Base-by-base conservation (phyloP, 2,797 vertebrate genomes). In the Perodicticus potto region DNA sequence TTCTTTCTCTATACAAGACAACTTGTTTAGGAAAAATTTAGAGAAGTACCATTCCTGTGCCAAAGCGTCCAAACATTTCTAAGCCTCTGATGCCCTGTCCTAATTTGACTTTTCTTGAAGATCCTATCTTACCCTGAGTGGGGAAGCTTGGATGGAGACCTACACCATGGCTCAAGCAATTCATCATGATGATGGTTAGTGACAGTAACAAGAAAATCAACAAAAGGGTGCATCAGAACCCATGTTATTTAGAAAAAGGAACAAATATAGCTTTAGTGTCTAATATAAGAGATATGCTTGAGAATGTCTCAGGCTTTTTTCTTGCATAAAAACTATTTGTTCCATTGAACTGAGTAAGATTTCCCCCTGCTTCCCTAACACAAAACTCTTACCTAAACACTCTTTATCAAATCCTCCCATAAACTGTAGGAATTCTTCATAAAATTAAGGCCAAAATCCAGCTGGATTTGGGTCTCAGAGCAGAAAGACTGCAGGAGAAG, bases 171-270 rank as follows among this genome's bases (percentile, higher is more conserved):
- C 59, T 85, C 43, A 78, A 37, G 20, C 59, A 72, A 14, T 43
- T 90, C 65, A 78, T 19, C 77, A 43, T 78, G 63, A n/a, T 72
- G 22, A 63, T 43, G 37, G 27, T 53, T 53, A 78, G 72, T 85
- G 22, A 63, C 73, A 80, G 10, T 59, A 49, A 90, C n/a, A 34
- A 29, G n/a, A 63, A 94, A 85, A 78, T 27, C 40, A 49, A 83
- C 23, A 83, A 65, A 29, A 74, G 13, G 34, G 81, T 22, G 37
- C 4, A 40, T 40, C 10, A 25, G 22, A 85, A 55, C 53, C 34
- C 63, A 23, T 34, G 43, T 78, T 78, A 85, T 85, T 94, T 90
- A 86, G 63, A 86, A 94, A 80, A 29, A 90, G 25, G 80, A 72
- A 59, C 90, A 40, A 25, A 27, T 72, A 22, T 80, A 34, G 11